Conservation (phyloP, 53 echinoderm and acorn worm species). For the Stichopus horrens region DNA sequence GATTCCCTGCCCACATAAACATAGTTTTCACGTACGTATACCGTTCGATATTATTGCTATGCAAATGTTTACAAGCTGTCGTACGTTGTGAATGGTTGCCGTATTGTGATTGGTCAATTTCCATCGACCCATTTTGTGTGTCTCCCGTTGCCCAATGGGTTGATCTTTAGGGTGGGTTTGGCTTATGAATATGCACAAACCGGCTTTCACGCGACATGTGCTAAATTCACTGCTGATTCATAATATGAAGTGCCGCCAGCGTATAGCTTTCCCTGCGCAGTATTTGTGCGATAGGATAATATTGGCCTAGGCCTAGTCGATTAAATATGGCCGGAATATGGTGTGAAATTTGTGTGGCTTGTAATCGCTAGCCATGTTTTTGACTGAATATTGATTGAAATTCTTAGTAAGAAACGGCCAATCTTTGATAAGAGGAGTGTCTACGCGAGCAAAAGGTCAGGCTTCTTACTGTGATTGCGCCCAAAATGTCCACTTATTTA, state of each 20-base stretch:
- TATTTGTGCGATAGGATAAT: not conserved
- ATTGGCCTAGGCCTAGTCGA: not conserved
- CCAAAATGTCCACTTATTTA: no score
- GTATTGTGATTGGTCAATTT: constrained; percentile 17
- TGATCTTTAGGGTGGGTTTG: not conserved
- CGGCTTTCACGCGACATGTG: not conserved
- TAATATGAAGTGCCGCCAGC: no score
- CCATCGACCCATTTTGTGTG: constrained; percentile 44
- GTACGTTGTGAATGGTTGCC: constrained; percentile 14
- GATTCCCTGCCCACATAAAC: not conserved
- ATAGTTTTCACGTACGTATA: not conserved
- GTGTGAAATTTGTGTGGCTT: no score
- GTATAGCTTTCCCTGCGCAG: not conserved
- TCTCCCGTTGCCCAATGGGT: not conserved
- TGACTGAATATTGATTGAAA: no score
- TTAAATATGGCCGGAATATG: not conserved
- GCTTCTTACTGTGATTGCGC: no score
- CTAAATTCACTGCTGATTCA: constrained; percentile 13
- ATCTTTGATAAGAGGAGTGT: no score
- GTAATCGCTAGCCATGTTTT: no score
- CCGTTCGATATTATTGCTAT: not conserved
- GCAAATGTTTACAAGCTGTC: not conserved
- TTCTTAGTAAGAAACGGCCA: no score
- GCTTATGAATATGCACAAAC: not conserved
- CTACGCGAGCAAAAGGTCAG: no score